Conservation (phyloP, 2,797 vertebrate genomes). For the Coracias cyanogaster region DNA sequence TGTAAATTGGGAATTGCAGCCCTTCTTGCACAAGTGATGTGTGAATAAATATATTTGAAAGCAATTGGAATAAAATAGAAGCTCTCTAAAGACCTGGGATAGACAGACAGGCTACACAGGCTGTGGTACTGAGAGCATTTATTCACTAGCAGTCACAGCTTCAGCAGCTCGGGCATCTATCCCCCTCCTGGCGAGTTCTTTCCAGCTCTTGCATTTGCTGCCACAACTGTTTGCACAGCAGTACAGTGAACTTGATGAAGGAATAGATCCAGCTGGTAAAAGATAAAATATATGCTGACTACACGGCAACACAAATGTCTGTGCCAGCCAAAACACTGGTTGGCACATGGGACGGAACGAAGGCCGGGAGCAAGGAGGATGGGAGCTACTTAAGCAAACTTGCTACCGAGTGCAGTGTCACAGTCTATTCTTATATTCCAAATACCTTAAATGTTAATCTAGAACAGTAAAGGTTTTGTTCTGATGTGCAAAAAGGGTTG, state of each 20-base stretch:
- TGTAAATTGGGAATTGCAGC: not conserved
- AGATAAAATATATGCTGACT: conserved; percentile 59
- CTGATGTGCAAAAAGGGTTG: not conserved
- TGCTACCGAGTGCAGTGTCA: not conserved
- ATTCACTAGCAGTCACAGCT: not conserved
- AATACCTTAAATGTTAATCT: not conserved
- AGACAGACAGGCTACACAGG: not conserved
- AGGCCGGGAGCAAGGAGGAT: not conserved
- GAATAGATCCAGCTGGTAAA: conserved; percentile 43
- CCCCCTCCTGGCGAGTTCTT: not conserved
- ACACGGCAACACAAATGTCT: not conserved
- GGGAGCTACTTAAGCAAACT: not conserved
- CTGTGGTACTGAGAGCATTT: not conserved
- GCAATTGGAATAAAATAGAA: not conserved
- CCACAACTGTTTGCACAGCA: conserved; percentile 41
- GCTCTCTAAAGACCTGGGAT: not conserved
- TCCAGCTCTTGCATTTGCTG: not conserved
- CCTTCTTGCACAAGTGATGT: not conserved
- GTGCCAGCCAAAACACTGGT: conserved; percentile 38
- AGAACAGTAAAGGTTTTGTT: not conserved
- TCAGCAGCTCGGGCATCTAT: not conserved
- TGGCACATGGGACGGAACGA: not conserved
- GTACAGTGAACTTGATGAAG: not conserved
- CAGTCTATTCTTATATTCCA: not conserved
- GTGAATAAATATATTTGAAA: not conserved